Conservation (phyloP, 1,140 invertebrate genomes). For the Ctenoplectra terminalis region DNA sequence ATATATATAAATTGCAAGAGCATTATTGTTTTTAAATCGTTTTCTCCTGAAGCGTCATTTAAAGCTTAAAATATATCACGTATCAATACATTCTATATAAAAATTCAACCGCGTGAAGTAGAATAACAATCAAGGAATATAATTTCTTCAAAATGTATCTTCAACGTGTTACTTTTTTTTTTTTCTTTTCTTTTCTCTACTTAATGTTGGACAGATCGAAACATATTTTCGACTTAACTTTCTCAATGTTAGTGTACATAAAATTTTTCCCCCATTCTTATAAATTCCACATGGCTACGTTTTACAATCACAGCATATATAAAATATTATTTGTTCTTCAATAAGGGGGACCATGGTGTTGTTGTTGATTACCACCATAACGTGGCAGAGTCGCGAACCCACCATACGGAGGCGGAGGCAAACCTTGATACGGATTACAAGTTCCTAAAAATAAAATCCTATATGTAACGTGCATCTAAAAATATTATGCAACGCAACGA, state of each 20-base stretch:
- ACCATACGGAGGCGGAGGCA: constrained; percentile 69
- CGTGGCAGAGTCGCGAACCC: constrained; percentile 81
- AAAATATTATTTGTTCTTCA: constrained; percentile 38
- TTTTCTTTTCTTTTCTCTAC: background rate
- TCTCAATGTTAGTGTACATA: constrained; percentile 4
- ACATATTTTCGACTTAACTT: constrained; percentile 4
- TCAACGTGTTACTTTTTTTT: background rate
- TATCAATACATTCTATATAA: constrained; percentile 44
- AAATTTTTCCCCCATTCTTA: constrained; percentile 1
- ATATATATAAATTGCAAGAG: constrained; percentile 55
- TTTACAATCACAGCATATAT: constrained; percentile 39
- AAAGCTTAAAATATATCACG: constrained; percentile 50
- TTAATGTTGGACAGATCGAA: constrained; percentile 3
- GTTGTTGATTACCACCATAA: constrained; percentile 78
- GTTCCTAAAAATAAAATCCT: constrained; percentile 59
- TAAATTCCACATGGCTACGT: constrained; percentile 22
- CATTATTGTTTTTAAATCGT: constrained; percentile 22
- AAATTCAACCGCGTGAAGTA: constrained; percentile 33
- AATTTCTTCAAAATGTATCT: constrained; percentile 17
- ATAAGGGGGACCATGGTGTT: constrained; percentile 78
- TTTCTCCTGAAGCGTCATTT: constrained; percentile 36
- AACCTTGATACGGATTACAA: constrained; percentile 78
- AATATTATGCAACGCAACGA: constrained; percentile 11
- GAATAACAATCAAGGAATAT: constrained; percentile 47
- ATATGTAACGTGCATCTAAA: constrained; percentile 5